phyloP scores from a whole-genome alignment of 1,140 invertebrate species.

The Sitophilus oryzae region DNA sequence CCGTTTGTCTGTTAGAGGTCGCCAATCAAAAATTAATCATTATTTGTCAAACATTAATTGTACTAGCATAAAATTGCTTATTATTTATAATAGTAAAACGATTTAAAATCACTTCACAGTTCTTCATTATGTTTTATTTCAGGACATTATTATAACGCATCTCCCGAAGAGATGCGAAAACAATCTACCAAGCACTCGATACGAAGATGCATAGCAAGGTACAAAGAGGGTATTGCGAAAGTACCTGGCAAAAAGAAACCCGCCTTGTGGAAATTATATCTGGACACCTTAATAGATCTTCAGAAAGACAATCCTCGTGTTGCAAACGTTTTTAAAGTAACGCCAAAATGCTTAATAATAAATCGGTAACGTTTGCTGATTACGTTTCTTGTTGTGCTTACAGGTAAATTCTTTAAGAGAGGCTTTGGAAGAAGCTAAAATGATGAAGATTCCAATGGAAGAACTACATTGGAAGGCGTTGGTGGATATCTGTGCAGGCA shows the following conservation, averaged over 20 bases:
- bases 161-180: not conserved
- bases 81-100: conserved; percentile 1
- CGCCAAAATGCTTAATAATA: not conserved
- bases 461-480: conserved; percentile 26
- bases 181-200: conserved; percentile 5
- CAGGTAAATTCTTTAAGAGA: conserved; percentile 12
- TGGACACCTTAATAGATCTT: conserved; percentile 23
- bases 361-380: not conserved
- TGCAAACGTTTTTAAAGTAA: conserved; percentile 9
- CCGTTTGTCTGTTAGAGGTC: too few species aligned
- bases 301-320: conserved; percentile 12
- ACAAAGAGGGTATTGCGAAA: conserved; percentile 23
- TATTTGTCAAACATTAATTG: too few species aligned
- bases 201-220: conserved; percentile 14
- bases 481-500: conserved; percentile 18
- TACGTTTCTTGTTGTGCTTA: not conserved
- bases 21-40: too few species aligned
- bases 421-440: conserved; percentile 20
- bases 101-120: too few species aligned
- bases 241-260: conserved; percentile 18
- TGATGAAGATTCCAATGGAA: conserved; percentile 8
- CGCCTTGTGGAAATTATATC: conserved; percentile 21
- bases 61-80: too few species aligned
- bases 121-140: too few species aligned
- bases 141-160: conserved; percentile 9